Conservation (phyloP, 2,113 vertebrate species). For the Picathartes gymnocephalus region DNA sequence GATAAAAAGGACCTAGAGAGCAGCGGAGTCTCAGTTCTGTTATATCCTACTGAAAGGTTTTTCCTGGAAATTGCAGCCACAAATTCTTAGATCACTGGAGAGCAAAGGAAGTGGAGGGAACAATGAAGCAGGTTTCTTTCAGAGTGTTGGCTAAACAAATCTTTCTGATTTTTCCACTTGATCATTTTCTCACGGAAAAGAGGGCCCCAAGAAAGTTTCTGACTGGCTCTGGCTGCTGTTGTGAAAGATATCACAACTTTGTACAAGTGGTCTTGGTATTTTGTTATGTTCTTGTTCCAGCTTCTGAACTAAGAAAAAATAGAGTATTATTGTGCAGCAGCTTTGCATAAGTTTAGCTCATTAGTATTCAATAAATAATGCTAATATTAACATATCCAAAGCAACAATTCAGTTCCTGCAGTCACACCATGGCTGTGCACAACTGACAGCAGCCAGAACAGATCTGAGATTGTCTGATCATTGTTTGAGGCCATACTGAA, state of each 20-base stretch:
- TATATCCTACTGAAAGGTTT: background rate
- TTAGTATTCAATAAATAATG: background rate
- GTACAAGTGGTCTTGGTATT: background rate
- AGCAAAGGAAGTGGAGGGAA: background rate
- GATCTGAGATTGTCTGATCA: background rate
- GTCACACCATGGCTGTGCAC: background rate
- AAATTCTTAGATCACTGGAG: background rate
- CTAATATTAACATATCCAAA: background rate
- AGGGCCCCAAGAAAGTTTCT: background rate
- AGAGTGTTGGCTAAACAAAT: background rate
- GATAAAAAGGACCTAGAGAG: background rate
- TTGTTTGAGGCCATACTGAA: background rate
- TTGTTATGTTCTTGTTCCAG: background rate
- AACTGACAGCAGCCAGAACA: background rate
- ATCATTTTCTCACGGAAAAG: background rate
- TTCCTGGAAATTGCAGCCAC: background rate
- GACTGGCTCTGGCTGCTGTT: background rate
- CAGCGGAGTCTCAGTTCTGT: background rate
- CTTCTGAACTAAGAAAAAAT: background rate
- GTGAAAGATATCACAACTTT: background rate
- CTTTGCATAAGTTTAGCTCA: background rate
- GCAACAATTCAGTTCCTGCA: background rate
- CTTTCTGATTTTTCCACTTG: background rate
- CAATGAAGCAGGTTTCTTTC: background rate
- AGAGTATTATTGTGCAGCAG: background rate